Evolutionary conservation across 2,888 invertebrate species (phyloP).

Genomic region (Athripsodes cinereus): DNA sequence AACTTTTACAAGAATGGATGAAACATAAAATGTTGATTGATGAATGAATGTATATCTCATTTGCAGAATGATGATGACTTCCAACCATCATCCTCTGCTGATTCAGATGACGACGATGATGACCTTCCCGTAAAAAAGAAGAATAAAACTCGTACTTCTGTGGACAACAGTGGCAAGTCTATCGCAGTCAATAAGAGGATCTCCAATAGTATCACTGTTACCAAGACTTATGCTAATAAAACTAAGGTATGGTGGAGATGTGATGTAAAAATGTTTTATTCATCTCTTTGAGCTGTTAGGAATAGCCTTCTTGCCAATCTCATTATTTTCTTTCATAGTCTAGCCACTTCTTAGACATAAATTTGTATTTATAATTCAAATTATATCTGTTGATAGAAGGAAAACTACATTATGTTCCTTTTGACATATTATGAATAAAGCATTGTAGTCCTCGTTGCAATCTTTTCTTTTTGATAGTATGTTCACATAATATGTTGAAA

Average conservation of each 20-base stretch:
- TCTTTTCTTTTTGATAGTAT: too few relatives aligned
- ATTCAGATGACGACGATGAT: constrained; percentile 21
- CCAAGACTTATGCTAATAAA: constrained; percentile 17
- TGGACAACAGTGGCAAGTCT: background rate
- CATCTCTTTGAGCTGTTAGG: background rate
- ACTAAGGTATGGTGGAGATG: background rate
- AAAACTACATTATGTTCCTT: too few relatives aligned
- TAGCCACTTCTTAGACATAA: background rate
- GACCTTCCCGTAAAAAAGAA: constrained; percentile 39
- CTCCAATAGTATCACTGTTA: constrained; percentile 18
- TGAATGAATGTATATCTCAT: too few relatives aligned
- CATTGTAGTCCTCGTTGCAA: too few relatives aligned
- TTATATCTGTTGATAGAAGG: too few relatives aligned
- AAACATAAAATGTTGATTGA: too few relatives aligned
- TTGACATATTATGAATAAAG: too few relatives aligned
- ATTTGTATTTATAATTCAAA: too few relatives aligned
- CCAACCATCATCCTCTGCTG: constrained; percentile 22
- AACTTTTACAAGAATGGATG: too few relatives aligned
- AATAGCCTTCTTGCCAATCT: background rate
- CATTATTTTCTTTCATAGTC: background rate
- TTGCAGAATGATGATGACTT: constrained; percentile 25
- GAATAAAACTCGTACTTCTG: constrained; percentile 44
- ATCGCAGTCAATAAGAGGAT: constrained; percentile 21
- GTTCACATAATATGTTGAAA: too few relatives aligned
- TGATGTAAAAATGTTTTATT: too few relatives aligned